These are phyloP conservation scores for Benthosema pterotum DNA, from an alignment of 2,797 vertebrate species.

Conservation along the genomic window DNA sequence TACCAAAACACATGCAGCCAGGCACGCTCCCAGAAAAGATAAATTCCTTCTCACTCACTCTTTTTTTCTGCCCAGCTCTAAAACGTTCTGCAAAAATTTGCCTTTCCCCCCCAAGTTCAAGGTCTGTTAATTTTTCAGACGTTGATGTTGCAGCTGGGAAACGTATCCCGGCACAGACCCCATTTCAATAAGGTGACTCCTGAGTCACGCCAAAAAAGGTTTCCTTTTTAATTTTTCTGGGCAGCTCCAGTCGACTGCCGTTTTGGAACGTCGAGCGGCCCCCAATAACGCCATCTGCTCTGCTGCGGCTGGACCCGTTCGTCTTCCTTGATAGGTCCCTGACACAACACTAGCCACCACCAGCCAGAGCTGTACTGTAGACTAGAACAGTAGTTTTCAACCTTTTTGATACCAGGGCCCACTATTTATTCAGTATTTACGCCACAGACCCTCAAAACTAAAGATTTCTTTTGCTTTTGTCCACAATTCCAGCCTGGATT, in stretches of 20 bases:
- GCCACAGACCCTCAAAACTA: no score
- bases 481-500: no score
- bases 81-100: constrained; percentile 29
- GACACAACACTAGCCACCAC: constrained; percentile 52
- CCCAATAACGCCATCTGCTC: constrained; percentile 68
- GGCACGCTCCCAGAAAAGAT: constrained; percentile 10
- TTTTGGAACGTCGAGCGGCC: constrained; percentile 22
- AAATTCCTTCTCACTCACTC: neutral
- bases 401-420: no score
- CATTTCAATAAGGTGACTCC: constrained; percentile 22
- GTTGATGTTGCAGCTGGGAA: neutral
- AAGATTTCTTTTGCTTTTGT: no score
- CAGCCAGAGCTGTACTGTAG: neutral
- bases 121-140: constrained; percentile 29
- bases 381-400: no score
- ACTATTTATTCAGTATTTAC: no score
- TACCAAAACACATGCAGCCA: neutral
- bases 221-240: no score
- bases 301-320: constrained; percentile 41
- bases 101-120: constrained; percentile 12
- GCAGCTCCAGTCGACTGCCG: constrained; percentile 3
- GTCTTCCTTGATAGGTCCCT: constrained; percentile 5
- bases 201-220: constrained; percentile 11
- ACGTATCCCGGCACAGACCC: no score
- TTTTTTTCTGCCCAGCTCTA: neutral